Base-by-base conservation (phyloP, 2,888 invertebrate species). In the Drosophila rubida region DNA sequence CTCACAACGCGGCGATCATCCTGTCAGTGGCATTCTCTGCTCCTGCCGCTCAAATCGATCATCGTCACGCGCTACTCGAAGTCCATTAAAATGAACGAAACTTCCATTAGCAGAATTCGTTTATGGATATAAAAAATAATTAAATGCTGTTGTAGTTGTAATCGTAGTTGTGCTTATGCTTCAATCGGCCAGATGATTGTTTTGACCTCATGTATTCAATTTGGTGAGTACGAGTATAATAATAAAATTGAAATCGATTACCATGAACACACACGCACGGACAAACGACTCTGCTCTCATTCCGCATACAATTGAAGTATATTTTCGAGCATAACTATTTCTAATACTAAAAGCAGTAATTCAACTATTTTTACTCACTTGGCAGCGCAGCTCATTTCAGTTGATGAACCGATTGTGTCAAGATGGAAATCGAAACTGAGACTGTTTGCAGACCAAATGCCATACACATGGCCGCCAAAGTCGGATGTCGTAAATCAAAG, bases 401-500 rank as follows among this genome's bases (percentile, higher is more conserved):
- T 13, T 57, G 45, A 51, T 63, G 63, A 71, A 68, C 80, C 59
- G 83, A 61, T 72, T 64, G 61, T 51, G 62, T 57, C 69, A 51
- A 61, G 64, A 60, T 63, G 66, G 55, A 69, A 75, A 75, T 57
- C 45, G 62, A 69, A 83, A 81, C 80, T 81, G 67, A 81, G 50
- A 53, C 67, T 54, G 64, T 62, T 62, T 62, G 53, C 27, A 48
- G 42, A 49, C 19, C 46, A 41, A 54, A 65, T 63, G 13, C 16
- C 55, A 53, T 54, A 65, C 61, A 68, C 64, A 78, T 59, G 75
- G 48, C 60, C 60, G 57, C 51, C 72, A 70, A 83, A 77, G 71
- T 71, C 75, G 60, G 49, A 60, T 67, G 82, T 65, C 84, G 70
- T 85, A 85, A 87, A 87, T 85, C 87, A 81, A 59, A 7, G 39